phyloP scores from a whole-genome alignment of 2,888 invertebrate genomes.

The Atherix ibis region DNA sequence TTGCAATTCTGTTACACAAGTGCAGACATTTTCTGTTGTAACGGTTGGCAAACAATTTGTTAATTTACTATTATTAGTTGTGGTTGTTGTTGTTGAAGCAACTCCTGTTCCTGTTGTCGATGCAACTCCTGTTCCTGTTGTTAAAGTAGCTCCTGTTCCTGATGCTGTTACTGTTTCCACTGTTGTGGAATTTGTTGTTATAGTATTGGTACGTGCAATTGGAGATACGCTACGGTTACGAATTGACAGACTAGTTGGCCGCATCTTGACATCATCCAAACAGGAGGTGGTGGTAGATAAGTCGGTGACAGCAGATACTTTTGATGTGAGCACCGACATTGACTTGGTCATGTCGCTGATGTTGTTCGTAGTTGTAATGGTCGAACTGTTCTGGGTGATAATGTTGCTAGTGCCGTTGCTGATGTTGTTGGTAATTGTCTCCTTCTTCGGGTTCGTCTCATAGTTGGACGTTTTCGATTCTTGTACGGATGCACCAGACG shows the following conservation, averaged over 20 bases:
- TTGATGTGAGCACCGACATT: conserved; percentile 1
- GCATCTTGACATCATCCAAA: conserved; percentile 21
- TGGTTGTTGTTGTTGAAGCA: neutral
- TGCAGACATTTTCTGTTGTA: conserved; percentile 12
- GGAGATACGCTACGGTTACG: conserved; percentile 28
- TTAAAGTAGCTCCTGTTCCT: conserved; percentile 1
- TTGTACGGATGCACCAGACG: too few relatives aligned
- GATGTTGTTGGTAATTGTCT: neutral
- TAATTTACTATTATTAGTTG: neutral
- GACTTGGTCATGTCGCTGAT: conserved; percentile 1
- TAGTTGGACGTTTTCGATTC: neutral
- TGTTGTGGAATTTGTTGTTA: conserved; percentile 6
- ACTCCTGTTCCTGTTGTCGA: neutral
- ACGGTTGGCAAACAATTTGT: conserved; percentile 1
- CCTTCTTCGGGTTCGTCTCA: conserved; percentile 6
- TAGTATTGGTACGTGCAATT: conserved; percentile 11
- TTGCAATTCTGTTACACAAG: conserved; percentile 24
- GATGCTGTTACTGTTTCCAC: conserved; percentile 3
- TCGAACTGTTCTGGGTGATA: too few relatives aligned
- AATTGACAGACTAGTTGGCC: conserved; percentile 26
- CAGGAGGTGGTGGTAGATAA: conserved; percentile 3
- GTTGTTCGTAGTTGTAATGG: neutral
- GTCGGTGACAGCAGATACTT: neutral
- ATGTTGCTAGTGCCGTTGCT: conserved; percentile 4
- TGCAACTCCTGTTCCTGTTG: conserved; percentile 12